Percentiles rank a stretch among this genome's conserved stretches.
Evolutionary conservation across 2,113 vertebrate genomes (phyloP).

Genomic region (Piaya cayana): DNA sequence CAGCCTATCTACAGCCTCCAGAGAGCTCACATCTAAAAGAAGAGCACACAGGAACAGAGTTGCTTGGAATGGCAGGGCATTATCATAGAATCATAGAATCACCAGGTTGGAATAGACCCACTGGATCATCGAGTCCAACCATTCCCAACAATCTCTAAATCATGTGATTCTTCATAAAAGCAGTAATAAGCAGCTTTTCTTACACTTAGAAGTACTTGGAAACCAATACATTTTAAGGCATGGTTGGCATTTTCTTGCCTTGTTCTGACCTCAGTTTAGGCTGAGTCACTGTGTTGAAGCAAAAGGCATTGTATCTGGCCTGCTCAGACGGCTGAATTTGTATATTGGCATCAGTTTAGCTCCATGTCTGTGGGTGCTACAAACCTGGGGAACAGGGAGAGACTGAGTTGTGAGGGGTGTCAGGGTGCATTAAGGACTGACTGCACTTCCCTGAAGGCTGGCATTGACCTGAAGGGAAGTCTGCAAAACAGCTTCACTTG

Average conservation of each 20-base stretch:
- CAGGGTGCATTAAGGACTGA: too few species aligned
- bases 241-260: background rate
- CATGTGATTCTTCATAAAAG: background rate
- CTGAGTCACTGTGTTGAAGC: background rate
- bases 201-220: background rate
- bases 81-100: too few species aligned
- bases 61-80: background rate
- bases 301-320: fast-evolving
- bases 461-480: background rate
- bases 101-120: too few species aligned
- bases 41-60: background rate
- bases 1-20: background rate
- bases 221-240: background rate
- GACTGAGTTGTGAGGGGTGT: background rate
- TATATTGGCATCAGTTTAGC: background rate
- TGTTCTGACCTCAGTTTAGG: background rate
- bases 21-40: background rate
- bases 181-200: background rate
- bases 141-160: too few species aligned
- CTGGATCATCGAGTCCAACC: too few species aligned
- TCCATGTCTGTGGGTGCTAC: background rate
- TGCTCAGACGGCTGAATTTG: background rate
- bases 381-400: fast-evolving
- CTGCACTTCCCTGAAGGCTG: background rate
- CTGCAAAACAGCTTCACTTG: background rate